Conservation (phyloP, 2,113 vertebrate genomes). For the Piprites chloris region DNA sequence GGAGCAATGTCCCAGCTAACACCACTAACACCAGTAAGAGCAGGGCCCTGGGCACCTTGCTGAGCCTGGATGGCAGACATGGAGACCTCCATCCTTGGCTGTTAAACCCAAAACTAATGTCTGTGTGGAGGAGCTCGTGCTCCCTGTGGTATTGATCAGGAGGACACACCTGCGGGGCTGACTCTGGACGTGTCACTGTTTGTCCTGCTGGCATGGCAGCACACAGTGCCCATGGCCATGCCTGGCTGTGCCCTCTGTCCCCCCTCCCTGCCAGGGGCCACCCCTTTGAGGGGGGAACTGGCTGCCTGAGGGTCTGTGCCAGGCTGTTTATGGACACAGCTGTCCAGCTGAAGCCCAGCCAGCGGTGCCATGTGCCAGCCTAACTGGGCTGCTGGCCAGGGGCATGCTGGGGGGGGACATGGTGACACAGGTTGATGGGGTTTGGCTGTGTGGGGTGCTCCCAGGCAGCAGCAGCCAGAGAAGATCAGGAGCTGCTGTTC, state of each 20-base stretch:
- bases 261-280: neutral
- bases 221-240: rapidly evolving
- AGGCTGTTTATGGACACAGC: neutral
- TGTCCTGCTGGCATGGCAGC: neutral
- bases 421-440: neutral
- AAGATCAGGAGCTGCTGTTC: neutral
- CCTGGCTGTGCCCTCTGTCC: neutral
- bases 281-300: neutral
- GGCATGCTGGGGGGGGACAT: rapidly evolving
- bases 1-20: neutral
- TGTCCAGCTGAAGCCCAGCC: neutral
- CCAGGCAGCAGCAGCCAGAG: neutral
- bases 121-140: neutral
- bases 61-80: neutral
- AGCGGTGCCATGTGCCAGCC: neutral
- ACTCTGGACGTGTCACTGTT: neutral
- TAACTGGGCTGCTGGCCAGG: neutral
- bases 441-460: neutral
- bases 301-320: neutral
- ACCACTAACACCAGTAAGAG: slow-evolving; percentile 50
- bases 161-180: rapidly evolving
- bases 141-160: neutral
- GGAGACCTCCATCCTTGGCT: neutral
- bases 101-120: neutral
- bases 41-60: rapidly evolving